These are phyloP conservation scores for Drosophila ambigua DNA, from an alignment of 1,140 invertebrate species.

Conservation along the genomic window DNA sequence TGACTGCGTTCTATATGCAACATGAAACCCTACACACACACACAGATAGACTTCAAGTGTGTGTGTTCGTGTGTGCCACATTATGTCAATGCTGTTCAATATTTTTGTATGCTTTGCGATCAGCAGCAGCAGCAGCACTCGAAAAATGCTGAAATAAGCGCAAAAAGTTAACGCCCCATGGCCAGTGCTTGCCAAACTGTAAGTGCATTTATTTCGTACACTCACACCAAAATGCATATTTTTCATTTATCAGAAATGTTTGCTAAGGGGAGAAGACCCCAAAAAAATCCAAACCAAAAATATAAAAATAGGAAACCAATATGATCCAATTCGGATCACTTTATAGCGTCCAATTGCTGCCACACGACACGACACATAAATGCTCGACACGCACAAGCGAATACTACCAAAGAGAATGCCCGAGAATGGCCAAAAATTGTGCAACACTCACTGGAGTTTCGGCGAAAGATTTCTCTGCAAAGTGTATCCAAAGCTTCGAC, in stretches of 20 bases:
- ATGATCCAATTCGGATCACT: too few relatives aligned
- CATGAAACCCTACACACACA: slow-evolving; percentile 53
- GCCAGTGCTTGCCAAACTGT: slow-evolving; percentile 57
- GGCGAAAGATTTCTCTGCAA: background rate
- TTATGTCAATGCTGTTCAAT: slow-evolving; percentile 72
- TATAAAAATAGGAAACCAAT: too few relatives aligned
- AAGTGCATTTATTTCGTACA: slow-evolving; percentile 46
- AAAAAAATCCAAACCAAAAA: too few relatives aligned
- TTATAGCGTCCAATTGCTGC: too few relatives aligned
- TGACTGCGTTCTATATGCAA: slow-evolving; percentile 72
- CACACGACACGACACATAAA: too few relatives aligned
- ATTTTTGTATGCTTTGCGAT: slow-evolving; percentile 73
- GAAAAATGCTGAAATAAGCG: slow-evolving; percentile 61
- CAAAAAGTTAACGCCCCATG: slow-evolving; percentile 49
- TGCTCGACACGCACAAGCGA: too few relatives aligned
- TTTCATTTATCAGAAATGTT: too few relatives aligned
- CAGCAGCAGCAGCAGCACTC: slow-evolving; percentile 67
- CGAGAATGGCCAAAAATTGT: too few relatives aligned
- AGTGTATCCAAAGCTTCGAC: too few relatives aligned
- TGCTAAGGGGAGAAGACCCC: too few relatives aligned
- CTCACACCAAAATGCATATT: background rate
- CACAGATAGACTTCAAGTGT: slow-evolving; percentile 3
- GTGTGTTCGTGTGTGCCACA: slow-evolving; percentile 24
- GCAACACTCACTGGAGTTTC: too few relatives aligned
- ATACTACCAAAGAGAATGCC: too few relatives aligned